Conservation (phyloP, 2,888 invertebrate genomes). For the Cremastinae sp. region DNA sequence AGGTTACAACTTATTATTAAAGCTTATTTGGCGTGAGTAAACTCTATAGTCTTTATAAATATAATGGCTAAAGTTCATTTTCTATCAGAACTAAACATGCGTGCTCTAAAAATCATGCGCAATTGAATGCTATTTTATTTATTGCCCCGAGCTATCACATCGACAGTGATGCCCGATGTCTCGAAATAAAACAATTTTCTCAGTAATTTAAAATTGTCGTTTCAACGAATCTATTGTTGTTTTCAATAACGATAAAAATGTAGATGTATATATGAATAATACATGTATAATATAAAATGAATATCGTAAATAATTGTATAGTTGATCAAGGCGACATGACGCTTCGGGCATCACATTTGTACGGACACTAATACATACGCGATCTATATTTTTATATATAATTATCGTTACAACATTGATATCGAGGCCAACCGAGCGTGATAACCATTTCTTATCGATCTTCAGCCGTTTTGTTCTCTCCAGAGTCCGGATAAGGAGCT, state of each 20-base stretch:
- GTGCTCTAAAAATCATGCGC: neutral
- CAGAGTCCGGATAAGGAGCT: neutral
- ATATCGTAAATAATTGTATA: neutral
- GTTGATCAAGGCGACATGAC: neutral
- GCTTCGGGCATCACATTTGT: neutral
- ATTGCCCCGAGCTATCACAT: neutral
- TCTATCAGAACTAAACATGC: too few species aligned
- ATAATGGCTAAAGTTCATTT: too few species aligned
- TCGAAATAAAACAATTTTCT: neutral
- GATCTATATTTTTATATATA: neutral
- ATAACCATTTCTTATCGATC: slow-evolving; percentile 39
- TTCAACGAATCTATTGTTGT: neutral
- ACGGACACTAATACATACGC: neutral
- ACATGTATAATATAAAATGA: neutral
- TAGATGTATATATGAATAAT: neutral
- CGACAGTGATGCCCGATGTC: neutral
- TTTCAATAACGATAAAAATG: slow-evolving; percentile 8
- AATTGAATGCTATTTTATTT: neutral
- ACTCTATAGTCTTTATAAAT: too few species aligned
- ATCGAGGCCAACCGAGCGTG: slow-evolving; percentile 32
- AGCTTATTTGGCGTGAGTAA: too few species aligned
- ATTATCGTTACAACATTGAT: slow-evolving; percentile 40
- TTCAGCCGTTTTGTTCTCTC: slow-evolving; percentile 31
- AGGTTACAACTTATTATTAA: too few species aligned
- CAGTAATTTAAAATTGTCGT: neutral